Evolutionary conservation across 2,888 invertebrate species (phyloP).

Genomic region (Parascotia fuliginaria): DNA sequence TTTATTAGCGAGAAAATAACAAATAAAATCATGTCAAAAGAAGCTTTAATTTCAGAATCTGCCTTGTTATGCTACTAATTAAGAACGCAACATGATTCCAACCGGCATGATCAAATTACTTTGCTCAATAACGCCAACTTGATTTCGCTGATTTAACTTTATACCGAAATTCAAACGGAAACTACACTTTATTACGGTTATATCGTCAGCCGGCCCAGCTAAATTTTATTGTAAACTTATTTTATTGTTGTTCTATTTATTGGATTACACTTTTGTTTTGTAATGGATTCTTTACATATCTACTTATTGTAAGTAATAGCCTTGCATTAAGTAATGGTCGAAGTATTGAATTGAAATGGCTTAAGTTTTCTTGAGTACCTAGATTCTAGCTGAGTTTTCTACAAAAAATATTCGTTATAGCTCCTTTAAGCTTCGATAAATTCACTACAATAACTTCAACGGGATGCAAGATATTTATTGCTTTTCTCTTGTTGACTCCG

Average conservation of each 20-base stretch:
- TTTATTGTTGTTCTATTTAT: constrained; percentile 28
- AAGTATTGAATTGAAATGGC: background rate
- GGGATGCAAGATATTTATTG: constrained; percentile 21
- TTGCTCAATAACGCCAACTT: constrained; percentile 8
- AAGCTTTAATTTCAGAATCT: background rate
- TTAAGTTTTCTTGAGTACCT: background rate
- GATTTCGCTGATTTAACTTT: constrained; percentile 18
- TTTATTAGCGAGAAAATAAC: no score
- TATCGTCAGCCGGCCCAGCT: constrained; percentile 10
- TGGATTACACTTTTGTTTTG: constrained; percentile 31
- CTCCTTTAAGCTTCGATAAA: constrained; percentile 3
- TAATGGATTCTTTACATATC: constrained; percentile 2
- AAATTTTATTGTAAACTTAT: constrained; percentile 28
- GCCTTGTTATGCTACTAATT: constrained; percentile 9
- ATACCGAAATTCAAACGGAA: constrained; percentile 5
- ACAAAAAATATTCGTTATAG: background rate
- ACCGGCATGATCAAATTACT: constrained; percentile 9
- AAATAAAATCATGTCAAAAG: no score
- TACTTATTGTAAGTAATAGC: background rate
- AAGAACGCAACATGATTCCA: background rate
- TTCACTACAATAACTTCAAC: constrained; percentile 16
- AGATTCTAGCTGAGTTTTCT: background rate
- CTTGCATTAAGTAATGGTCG: no score
- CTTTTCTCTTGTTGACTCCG: constrained; percentile 3
- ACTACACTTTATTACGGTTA: constrained; percentile 18